phyloP scores from a whole-genome alignment of 2,888 invertebrate species.

The Xestia ashworthii region DNA sequence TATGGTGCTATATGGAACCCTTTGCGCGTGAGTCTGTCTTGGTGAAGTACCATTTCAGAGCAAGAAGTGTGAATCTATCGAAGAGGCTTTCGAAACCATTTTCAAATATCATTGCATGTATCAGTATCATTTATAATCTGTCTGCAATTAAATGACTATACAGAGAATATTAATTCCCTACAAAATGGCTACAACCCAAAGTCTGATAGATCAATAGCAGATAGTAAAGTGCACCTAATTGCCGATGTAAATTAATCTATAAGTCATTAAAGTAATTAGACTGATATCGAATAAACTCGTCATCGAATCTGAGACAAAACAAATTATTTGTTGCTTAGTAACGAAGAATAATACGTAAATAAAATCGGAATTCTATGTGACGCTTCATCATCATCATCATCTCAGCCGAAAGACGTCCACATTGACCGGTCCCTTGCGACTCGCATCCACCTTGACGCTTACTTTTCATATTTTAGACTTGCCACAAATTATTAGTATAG shows the following conservation, averaged over 20 bases:
- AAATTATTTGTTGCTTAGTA: neutral
- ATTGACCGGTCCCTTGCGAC: too few relatives aligned
- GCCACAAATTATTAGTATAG: neutral
- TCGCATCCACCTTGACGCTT: too few relatives aligned
- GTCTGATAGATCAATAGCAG: slow-evolving; percentile 1
- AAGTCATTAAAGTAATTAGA: slow-evolving; percentile 3
- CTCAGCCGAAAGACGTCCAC: too few relatives aligned
- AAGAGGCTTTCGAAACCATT: neutral
- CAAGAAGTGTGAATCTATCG: neutral
- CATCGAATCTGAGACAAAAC: neutral
- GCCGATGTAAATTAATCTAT: neutral
- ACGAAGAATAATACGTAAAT: neutral
- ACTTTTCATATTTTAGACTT: neutral
- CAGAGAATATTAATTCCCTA: neutral
- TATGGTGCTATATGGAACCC: too few relatives aligned
- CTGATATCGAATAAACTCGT: slow-evolving; percentile 5
- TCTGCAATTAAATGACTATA: neutral
- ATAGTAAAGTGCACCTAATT: slow-evolving; percentile 2
- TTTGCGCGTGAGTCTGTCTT: too few relatives aligned
- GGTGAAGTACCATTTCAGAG: too few relatives aligned
- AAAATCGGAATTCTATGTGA: neutral
- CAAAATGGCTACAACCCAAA: neutral
- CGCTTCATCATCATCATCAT: too few relatives aligned
- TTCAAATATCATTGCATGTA: neutral
- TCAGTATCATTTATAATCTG: neutral